A percentile compares a stretch with the other conserved stretches of the same genome.
Evolutionary conservation across 2,113 vertebrate species (phyloP).

Genomic region (Lutjanus erythropterus): DNA sequence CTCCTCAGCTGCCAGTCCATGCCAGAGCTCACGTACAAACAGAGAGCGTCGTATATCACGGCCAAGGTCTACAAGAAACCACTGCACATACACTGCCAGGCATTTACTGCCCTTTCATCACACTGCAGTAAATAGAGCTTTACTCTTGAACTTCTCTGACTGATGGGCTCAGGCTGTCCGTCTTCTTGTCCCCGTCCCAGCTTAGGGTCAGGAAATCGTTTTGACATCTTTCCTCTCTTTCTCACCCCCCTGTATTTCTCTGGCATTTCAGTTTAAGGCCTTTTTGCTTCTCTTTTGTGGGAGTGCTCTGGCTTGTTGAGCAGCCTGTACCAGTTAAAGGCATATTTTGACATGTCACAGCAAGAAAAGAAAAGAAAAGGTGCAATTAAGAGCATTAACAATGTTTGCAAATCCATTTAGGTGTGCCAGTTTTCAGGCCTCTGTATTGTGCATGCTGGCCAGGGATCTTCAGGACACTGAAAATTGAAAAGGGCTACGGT

Average conservation of each 20-base stretch:
- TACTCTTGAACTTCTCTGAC: constrained; percentile 25
- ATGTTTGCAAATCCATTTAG: neutral
- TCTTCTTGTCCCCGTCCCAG: neutral
- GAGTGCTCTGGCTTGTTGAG: neutral
- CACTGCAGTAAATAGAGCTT: constrained; percentile 53
- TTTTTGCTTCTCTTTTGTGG: neutral
- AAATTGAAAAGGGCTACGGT: neutral
- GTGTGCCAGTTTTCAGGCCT: neutral
- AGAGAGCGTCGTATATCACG: constrained; percentile 52
- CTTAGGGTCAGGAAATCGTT: neutral
- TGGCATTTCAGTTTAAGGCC: neutral
- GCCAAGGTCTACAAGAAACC: constrained; percentile 29
- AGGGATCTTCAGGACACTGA: neutral
- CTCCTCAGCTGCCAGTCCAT: constrained; percentile 45
- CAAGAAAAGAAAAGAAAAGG: neutral
- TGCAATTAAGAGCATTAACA: neutral
- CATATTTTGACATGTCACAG: neutral
- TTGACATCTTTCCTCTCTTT: neutral
- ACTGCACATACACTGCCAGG: constrained; percentile 24
- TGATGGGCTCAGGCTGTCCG: neutral
- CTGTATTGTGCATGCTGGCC: neutral
- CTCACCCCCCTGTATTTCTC: constrained; percentile 3
- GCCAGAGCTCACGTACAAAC: constrained; percentile 56
- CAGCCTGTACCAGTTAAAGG: neutral
- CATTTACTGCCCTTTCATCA: constrained; percentile 66